Percentiles rank a stretch among this genome's conserved stretches.
Conservation (phyloP, 2,888 invertebrate genomes). For the Lepidonotus clava region DNA sequence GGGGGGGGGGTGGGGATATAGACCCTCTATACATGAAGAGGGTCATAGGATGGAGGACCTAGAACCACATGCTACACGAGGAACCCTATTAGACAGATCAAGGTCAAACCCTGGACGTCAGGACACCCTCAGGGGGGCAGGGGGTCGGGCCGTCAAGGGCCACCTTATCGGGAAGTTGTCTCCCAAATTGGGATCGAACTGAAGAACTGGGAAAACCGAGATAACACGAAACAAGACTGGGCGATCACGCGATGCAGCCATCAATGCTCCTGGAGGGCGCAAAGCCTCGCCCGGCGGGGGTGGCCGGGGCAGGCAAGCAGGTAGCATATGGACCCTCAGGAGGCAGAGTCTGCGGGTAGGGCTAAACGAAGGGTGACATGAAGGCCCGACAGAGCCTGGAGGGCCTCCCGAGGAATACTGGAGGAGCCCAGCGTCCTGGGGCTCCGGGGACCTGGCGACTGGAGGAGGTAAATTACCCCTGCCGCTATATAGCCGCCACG, state of each 20-base stretch:
- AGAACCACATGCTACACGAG: background rate
- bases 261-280: slow-evolving; percentile 26
- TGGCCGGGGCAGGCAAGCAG: background rate
- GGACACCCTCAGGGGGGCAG: background rate
- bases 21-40: no score
- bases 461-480: background rate
- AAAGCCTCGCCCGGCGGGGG: background rate
- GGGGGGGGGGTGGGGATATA: no score
- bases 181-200: slow-evolving; percentile 38
- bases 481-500: background rate
- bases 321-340: slow-evolving; percentile 18
- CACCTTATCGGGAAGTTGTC: slow-evolving; percentile 36
- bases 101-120: slow-evolving; percentile 12
- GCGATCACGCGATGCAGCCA: slow-evolving; percentile 19
- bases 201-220: slow-evolving; percentile 45
- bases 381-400: background rate
- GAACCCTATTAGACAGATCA: slow-evolving; percentile 34
- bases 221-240: slow-evolving; percentile 29
- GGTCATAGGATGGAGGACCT: background rate
- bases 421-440: background rate
- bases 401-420: background rate
- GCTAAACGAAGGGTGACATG: slow-evolving; percentile 36
- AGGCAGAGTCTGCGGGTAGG: background rate
- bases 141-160: background rate
- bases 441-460: background rate